Evolutionary conservation across 2,797 vertebrate species (phyloP).

Genomic region (Cossypha caffra): DNA sequence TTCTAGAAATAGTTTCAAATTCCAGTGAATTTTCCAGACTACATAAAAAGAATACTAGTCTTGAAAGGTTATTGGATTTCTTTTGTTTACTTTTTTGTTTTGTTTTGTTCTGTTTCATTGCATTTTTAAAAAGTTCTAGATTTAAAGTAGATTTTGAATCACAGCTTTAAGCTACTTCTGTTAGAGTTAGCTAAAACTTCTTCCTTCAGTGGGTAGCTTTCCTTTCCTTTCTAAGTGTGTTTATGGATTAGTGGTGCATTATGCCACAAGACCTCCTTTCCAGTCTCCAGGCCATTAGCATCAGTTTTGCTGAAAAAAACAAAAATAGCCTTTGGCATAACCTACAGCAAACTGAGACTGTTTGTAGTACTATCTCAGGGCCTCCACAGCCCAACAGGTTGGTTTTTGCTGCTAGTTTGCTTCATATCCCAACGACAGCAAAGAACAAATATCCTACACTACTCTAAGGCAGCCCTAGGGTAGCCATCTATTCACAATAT

Average conservation of each 20-base stretch:
- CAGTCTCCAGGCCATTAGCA: background rate
- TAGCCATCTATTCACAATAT: background rate
- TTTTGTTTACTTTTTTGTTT: background rate
- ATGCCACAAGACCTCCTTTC: background rate
- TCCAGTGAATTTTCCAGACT: background rate
- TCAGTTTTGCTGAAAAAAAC: background rate
- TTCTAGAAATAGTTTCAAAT: background rate
- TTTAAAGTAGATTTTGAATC: background rate
- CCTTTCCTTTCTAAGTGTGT: background rate
- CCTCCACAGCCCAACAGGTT: background rate
- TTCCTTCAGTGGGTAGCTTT: background rate
- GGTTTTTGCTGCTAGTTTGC: accelerated
- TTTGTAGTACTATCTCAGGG: background rate
- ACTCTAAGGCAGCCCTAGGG: background rate
- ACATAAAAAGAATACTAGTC: background rate
- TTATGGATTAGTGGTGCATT: background rate
- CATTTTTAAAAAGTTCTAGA: accelerated
- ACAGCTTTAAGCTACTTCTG: background rate
- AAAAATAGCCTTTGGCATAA: background rate
- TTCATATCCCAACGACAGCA: background rate
- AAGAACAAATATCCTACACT: background rate
- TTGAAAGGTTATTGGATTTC: background rate
- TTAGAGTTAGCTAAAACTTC: background rate
- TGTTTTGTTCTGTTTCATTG: background rate
- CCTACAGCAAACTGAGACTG: background rate